Evolutionary conservation across 2,113 vertebrate species (phyloP), one percentile per base, ranked within the genome.

Genomic region (Sebastes fasciatus): DNA sequence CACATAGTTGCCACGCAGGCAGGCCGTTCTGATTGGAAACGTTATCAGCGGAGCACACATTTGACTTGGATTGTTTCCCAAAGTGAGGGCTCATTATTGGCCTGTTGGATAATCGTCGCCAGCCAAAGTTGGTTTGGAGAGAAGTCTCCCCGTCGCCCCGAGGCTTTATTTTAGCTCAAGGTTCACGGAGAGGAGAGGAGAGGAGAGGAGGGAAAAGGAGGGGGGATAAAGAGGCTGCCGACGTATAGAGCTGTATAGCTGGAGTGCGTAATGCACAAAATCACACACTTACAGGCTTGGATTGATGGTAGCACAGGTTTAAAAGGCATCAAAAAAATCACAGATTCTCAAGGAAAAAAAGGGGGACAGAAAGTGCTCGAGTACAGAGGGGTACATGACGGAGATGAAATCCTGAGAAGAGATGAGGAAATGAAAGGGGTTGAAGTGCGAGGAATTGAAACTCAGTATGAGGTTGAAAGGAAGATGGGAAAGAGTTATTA

Each of bases 1-100:
- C 55, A 7, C 73, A 81, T 71, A 84, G 77, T 76, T 83, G 49
- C 83, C 26, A 45, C 19, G 78, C 76, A 61, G 70, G 80, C 86
- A 52, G 21, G 34, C 60, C 8, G 1, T 58, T 88, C 77, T 91
- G 87, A 93, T 86, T 91, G 86, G 82, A 85, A 89, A 82, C 65
- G 65, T 91, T 93, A 93, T 93, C 92, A 89, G 91, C 45, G 21
- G 45, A 73, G 83, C 71, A 67, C 93, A 94, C 92, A 92, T 94
- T 94, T 92, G 86, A 83, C 88, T 93, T 88, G 88, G 85, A 93
- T 91, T 90, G 89, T 92, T 89, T 94, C 85, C 86, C 73, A 86
- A 90, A 88, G 74, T 83, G 87, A 88, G 79, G 74, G 73, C 85
- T 92, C 86, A 89, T 91, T 91, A 90, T 82, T 77, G 75, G 70